phyloP scores from a whole-genome alignment of 2,113 vertebrate species.

The Murina feae region DNA sequence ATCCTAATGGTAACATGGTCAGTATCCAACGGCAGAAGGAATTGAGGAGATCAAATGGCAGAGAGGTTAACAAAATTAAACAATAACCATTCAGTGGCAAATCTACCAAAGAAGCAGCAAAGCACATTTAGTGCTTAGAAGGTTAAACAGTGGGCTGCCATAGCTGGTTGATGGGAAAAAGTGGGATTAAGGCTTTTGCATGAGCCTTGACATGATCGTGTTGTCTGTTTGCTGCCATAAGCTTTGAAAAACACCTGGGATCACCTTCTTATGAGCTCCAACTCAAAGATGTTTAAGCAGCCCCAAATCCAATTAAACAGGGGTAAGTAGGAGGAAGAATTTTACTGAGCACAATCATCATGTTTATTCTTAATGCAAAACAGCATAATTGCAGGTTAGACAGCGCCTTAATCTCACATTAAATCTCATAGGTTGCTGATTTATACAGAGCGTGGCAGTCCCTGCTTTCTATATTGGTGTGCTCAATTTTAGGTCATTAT shows the following conservation, averaged over 20 bases:
- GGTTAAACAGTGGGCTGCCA: constrained; percentile 74
- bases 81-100: constrained; percentile 57
- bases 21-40: constrained; percentile 21
- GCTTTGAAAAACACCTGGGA: constrained; percentile 80
- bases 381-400: constrained; percentile 77
- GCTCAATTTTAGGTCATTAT: constrained; percentile 80
- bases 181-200: constrained; percentile 80
- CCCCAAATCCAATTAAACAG: constrained; percentile 83
- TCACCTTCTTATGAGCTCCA: constrained; percentile 79
- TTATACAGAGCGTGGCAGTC: constrained; percentile 68
- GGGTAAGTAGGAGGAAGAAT: constrained; percentile 78
- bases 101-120: constrained; percentile 54
- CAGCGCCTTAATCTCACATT: constrained; percentile 82
- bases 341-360: constrained; percentile 73
- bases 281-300: constrained; percentile 79
- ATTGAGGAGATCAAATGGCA: constrained; percentile 5
- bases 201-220: constrained; percentile 78
- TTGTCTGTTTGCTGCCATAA: constrained; percentile 80
- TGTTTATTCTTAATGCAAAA: constrained; percentile 80
- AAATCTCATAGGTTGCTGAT: constrained; percentile 79
- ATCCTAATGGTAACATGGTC: not conserved
- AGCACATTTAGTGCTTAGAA: constrained; percentile 75
- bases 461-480: constrained; percentile 60
- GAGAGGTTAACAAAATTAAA: constrained; percentile 58
- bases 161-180: constrained; percentile 74